A percentile compares a stretch with the other conserved stretches of the same genome.
These are phyloP conservation scores for Mugil cephalus DNA, from an alignment of 2,113 vertebrate species.

Conservation along the genomic window DNA sequence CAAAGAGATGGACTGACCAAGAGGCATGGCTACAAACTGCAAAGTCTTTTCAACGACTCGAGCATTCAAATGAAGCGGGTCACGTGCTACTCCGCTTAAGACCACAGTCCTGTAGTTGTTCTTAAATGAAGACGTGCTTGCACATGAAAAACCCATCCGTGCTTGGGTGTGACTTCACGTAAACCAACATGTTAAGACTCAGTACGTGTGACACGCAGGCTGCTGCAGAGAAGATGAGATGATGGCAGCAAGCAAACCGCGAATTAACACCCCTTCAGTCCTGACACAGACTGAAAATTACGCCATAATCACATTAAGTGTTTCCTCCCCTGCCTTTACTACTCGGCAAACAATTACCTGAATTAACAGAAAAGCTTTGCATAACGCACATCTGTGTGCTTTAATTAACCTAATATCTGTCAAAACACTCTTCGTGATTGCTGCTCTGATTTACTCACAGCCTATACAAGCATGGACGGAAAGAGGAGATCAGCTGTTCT, in stretches of 20 bases:
- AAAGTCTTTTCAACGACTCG: too few species aligned
- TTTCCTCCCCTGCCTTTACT: slow-evolving; percentile 74
- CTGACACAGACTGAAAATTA: slow-evolving; percentile 75
- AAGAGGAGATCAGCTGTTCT: slow-evolving; percentile 26
- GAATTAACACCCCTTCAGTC: slow-evolving; percentile 67
- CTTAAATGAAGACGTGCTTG: not conserved
- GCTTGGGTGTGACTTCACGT: not conserved
- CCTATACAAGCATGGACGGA: slow-evolving; percentile 40
- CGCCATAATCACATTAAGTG: slow-evolving; percentile 72
- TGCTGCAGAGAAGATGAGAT: slow-evolving; percentile 12
- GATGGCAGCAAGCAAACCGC: slow-evolving; percentile 21
- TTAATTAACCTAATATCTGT: slow-evolving; percentile 78
- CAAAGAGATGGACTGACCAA: too few species aligned
- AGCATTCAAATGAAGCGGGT: not conserved
- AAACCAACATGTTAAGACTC: slow-evolving; percentile 16
- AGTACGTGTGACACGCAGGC: not conserved
- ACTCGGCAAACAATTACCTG: slow-evolving; percentile 77
- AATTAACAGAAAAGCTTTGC: slow-evolving; percentile 76
- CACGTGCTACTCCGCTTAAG: not conserved
- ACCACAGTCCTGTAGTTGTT: not conserved
- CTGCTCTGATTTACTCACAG: slow-evolving; percentile 58
- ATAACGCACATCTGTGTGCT: slow-evolving; percentile 82
- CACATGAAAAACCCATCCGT: not conserved
- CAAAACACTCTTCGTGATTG: slow-evolving; percentile 70
- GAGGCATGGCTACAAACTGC: too few species aligned